phyloP scores from a whole-genome alignment of 2,797 vertebrate genomes.

The Mycteria americana region DNA sequence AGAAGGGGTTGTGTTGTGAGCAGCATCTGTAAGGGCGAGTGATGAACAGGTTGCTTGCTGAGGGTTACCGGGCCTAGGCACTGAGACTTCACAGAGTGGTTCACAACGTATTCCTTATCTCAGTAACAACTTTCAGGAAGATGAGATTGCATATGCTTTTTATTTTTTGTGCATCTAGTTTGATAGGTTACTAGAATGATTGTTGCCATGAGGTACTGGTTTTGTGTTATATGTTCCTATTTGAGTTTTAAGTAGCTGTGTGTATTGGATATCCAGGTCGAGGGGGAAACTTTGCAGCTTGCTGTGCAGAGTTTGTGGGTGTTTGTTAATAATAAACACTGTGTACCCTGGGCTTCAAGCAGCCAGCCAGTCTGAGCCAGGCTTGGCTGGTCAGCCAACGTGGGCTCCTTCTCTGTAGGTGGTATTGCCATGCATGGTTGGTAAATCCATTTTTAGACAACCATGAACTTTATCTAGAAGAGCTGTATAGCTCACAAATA shows the following conservation, averaged over 20 bases:
- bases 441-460: neutral
- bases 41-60: neutral
- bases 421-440: neutral
- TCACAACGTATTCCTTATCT: neutral
- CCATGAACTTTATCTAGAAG: neutral
- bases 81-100: fast-evolving
- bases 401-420: neutral
- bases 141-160: neutral
- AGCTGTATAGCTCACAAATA: neutral
- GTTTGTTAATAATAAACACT: neutral
- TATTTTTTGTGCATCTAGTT: neutral
- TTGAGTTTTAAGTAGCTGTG: neutral
- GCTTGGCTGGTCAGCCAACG: neutral
- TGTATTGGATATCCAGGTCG: neutral
- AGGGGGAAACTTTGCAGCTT: neutral
- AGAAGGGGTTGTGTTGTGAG: neutral
- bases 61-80: neutral
- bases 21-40: neutral
- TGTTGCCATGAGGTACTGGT: fast-evolving
- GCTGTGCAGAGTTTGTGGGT: neutral
- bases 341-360: neutral
- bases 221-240: neutral
- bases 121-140: neutral
- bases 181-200: neutral
- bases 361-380: neutral